Evolutionary conservation across 2,113 vertebrate genomes (phyloP), one percentile per base, ranked within the genome.

Genomic region (Campylorhamphus procurvoides): DNA sequence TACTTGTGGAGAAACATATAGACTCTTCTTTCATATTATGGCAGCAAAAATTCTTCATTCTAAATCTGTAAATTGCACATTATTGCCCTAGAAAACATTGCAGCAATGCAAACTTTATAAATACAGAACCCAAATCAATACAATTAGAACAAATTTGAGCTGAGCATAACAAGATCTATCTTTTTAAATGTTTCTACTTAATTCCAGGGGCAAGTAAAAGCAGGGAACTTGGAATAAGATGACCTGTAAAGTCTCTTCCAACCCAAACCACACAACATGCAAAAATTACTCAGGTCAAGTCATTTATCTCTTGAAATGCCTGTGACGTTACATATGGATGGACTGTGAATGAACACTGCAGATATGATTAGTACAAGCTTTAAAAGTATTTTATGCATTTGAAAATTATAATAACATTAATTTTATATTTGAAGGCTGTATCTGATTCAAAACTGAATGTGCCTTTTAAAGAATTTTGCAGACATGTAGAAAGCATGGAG

Each of bases 151-250:
- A 6, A 15, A 84, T 82, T 89, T 64, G 50, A 68, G 5, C 0
- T 47, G 12, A 44, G 8, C 18, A 47, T 17, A 80, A 33, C 6
- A 67, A 37, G 33, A 69, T 52, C 31, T 1, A 35, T 60, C 4
- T 42, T 66, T 85, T 84, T 11, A 74, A 69, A 67, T n/a, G 2
- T 16, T 75, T 91, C 40, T n/a, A 9, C 23, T 68, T 55, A 24
- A 24, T 60, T 76, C n/a, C 18, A 39, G 28, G 17, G 13, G 8
- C 6, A 68, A 47, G 17, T 10, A 60, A 39, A 49, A 75, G 19
- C n/a, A 60, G 18, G 5, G 10, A 9, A 1, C 3, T 13, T 68
- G 29, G n/a, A 47, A 76, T 0, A 0, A 68, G 20, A 10, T 31
- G 55, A 39, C 22, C 24, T 62, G 11, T 17, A 40, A 35, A 25